Base-by-base conservation (phyloP, 2,888 invertebrate species). In the Dendrolimus pini region DNA sequence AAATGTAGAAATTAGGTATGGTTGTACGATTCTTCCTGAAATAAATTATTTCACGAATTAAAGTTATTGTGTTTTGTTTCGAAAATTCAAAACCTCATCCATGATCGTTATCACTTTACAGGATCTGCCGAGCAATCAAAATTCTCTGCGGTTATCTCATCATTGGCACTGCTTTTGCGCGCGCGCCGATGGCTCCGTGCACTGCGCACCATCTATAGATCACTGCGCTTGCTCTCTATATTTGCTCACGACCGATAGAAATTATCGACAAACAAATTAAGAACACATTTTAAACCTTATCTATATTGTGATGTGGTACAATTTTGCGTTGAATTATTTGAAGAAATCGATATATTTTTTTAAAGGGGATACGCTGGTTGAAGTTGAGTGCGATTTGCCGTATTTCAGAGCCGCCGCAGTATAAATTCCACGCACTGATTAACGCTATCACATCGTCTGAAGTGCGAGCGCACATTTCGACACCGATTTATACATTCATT, bases 401-500 rank as follows among this genome's bases (percentile, higher is more conserved):
- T 85, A 83, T 79, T 82, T 85, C 74, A 82, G 74, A 64, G 60
- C 63, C 65, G 70, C 68, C 70, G 71, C 71, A 71, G 74, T 74
- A 84, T 86, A 87, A 87, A 86, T 84, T 74, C 72, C 71, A 73
- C 68, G 67, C 72, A 66, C 75, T 81, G 85, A 85, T 86, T 84
- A 84, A 82, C 81, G 78, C 83, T 85, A 85, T 85, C 86, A 72
- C 68, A 65, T 72, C 73, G 76, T 64, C 63, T 65, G 82, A 82
- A 80, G 72, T 68, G 67, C 67, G 67, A 55, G 47, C 59, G 62
- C 58, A 71, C 70, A 65, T 75, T 76, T 78, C 69, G 73, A 75
- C 76, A 72, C 67, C 72, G 77, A 89, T 89, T 89, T 89, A 89
- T 88, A 76, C 78, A 82, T 85, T 89, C 83, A 87, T 89, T 89